Evolutionary conservation across 2,888 invertebrate genomes (phyloP).

Genomic region (Dastarcus helophoroides): DNA sequence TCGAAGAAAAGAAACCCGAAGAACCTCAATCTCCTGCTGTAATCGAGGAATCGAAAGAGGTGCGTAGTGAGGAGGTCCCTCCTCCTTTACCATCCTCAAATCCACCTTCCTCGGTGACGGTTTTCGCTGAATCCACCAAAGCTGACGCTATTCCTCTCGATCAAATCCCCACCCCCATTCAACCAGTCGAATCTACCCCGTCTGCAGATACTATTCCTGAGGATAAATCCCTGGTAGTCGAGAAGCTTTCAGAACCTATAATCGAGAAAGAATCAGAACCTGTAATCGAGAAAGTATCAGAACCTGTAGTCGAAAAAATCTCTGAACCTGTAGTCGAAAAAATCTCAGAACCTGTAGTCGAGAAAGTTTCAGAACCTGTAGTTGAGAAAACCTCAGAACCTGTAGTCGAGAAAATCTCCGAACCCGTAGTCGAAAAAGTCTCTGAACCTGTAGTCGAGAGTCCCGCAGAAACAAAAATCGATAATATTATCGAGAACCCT

Average conservation of each 20-base stretch:
- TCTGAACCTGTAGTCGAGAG: constrained; percentile 4
- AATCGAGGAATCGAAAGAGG: constrained; percentile 35
- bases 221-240: background rate
- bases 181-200: constrained; percentile 6
- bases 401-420: too few relatives aligned
- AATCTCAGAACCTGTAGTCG: too few relatives aligned
- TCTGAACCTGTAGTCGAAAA: too few relatives aligned
- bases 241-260: constrained; percentile 7
- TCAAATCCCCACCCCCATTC: too few relatives aligned
- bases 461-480: constrained; percentile 5
- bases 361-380: too few relatives aligned
- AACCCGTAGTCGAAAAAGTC: too few relatives aligned
- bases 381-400: too few relatives aligned
- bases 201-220: constrained; percentile 3
- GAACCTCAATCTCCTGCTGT: constrained; percentile 18
- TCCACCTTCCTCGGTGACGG: constrained; percentile 64
- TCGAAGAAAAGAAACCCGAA: constrained; percentile 17
- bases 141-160: constrained; percentile 38
- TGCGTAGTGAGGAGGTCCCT: constrained; percentile 55
- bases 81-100: constrained; percentile 64
- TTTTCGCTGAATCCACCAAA: constrained; percentile 60
- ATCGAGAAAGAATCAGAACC: constrained; percentile 10
- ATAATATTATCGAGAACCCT: constrained; percentile 1
- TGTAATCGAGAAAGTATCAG: background rate
- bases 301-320: too few relatives aligned